phyloP scores from a whole-genome alignment of 2,113 vertebrate genomes.

The Spilogale gracilis region DNA sequence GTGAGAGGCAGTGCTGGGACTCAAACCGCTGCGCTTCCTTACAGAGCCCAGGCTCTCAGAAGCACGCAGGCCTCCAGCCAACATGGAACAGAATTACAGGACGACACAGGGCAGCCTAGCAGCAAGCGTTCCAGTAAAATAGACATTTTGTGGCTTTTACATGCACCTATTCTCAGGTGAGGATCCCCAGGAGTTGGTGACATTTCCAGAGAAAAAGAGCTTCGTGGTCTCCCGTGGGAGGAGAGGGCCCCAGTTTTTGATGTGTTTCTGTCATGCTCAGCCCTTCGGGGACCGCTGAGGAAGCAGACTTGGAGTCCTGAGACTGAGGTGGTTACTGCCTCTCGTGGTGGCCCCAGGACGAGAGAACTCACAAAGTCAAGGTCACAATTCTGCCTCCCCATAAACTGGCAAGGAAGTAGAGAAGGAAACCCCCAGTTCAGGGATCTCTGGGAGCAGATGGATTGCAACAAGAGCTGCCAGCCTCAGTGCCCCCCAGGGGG shows the following conservation, averaged over 20 bases:
- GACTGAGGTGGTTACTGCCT: neutral
- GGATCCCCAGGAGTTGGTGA: neutral
- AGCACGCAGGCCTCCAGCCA: neutral
- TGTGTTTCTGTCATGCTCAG: neutral
- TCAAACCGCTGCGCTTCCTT: neutral
- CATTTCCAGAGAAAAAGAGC: constrained; percentile 5
- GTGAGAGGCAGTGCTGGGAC: neutral
- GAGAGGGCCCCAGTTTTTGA: neutral
- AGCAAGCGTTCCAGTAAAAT: neutral
- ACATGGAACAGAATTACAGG: neutral
- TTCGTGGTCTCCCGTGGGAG: neutral
- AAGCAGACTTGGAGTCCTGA: neutral
- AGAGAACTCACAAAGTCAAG: neutral
- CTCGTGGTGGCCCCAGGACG: neutral
- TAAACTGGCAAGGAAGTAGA: neutral
- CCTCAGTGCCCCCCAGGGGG: neutral
- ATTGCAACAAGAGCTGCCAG: neutral
- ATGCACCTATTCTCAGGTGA: neutral
- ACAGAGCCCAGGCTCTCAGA: neutral
- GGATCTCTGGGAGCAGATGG: neutral
- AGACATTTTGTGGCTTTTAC: neutral
- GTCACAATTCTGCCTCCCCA: neutral
- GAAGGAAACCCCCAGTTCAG: neutral
- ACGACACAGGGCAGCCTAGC: neutral
- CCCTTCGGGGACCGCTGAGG: neutral